Conservation (phyloP, 2,888 invertebrate genomes). For the Gymnocheta viridis region DNA sequence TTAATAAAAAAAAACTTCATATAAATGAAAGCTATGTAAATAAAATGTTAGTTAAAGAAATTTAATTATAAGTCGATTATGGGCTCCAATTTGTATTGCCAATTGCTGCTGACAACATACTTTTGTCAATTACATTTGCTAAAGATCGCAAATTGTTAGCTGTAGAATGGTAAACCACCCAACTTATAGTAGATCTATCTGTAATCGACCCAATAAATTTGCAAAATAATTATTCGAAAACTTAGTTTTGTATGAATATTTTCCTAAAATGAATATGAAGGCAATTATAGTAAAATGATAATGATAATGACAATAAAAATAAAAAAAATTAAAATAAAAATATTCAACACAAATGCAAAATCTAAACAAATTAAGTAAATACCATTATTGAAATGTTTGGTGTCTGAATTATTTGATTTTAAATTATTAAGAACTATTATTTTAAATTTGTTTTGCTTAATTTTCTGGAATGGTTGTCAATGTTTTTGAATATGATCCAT, state of each 20-base stretch:
- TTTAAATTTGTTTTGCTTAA: conserved; percentile 63
- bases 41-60: neutral
- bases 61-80: neutral
- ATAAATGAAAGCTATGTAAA: neutral
- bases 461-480: conserved; percentile 81
- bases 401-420: neutral
- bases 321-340: neutral
- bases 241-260: neutral
- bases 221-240: neutral
- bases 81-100: neutral
- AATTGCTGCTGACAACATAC: neutral
- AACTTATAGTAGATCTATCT: no score
- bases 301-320: neutral
- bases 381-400: conserved; percentile 40
- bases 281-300: neutral
- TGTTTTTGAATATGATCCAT: conserved; percentile 73
- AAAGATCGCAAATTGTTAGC: no score
- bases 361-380: conserved; percentile 25
- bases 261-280: neutral
- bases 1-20: neutral
- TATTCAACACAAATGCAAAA: conserved; percentile 22
- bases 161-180: no score
- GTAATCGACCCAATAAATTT: neutral
- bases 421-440: conserved; percentile 2
- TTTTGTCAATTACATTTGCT: neutral